Base-by-base conservation (phyloP, 2,113 vertebrate genomes). In the Plestiodon gilberti region DNA sequence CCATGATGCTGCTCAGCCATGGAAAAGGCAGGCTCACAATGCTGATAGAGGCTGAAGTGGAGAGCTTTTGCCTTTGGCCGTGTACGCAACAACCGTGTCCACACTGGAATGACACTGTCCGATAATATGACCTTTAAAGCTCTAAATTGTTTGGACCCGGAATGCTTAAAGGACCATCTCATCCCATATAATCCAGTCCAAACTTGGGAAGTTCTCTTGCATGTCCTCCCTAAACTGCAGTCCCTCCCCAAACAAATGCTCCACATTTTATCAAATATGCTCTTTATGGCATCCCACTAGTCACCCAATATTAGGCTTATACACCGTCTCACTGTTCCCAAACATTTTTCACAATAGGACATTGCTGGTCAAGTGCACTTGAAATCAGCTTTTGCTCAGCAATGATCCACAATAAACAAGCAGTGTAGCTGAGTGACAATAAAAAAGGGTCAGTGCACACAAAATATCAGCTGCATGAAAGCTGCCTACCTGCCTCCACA, bases 391-490 rank as follows among this genome's bases (percentile, higher is more conserved):
- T 74, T 64, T 74, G n/a, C 70, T 61, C 52, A 48, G 57, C 70
- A 62, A 43, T 75, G 57, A 48, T 33, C 82, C 35, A 40, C 82
- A 75, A n/a, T 83, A 62, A 83, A 62, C 69, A 30, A 83, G 57
- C 22, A 18, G 57, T 83, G 57, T 62, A 75, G 70, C 33, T 17
- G 30, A 84, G 71, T 59, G 61, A 48, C 57, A 55, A 75, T 84
- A 84, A 84, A 75, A 48, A 75, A 75, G 71, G 82, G 38, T 64
- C 71, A 84, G 25, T 48, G 82, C 71, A 64, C 33, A 48, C 57
- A 62, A 64, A 75, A 64, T 62, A 22, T 25, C 57, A 30, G 33
- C 69, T 40, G 33, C 25, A 10, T 74, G 35, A n/a, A 74, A 25
- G 15, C 33, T 5, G 20, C 40, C 43, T 62, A n/a, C n/a, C n/a